Evolutionary conservation across 2,888 invertebrate genomes (phyloP), one percentile per base, ranked within the genome.

Genomic region (Homarus gammarus): DNA sequence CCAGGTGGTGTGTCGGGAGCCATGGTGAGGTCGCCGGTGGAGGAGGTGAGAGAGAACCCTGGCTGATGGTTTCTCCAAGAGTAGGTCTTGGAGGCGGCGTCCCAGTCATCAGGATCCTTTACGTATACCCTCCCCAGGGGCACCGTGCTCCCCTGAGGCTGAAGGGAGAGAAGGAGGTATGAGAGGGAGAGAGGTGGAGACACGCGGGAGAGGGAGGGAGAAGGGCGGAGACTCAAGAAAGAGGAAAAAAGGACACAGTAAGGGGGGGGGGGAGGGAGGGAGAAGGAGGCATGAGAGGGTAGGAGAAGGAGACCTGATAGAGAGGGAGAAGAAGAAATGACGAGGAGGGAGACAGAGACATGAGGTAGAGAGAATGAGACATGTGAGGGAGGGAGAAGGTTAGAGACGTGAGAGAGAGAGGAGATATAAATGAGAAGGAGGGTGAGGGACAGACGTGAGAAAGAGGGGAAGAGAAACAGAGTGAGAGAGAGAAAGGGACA

Each of bases 51-150:
- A 33, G 70, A 44, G 72, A 83, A 83, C 31, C 33, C 33, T 0
- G 83, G 83, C 18, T 83, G 83, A n/a, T 31, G 56, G 22, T 31
- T 10, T 10, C 40, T 56, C 83, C 83, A 83, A 10, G 38, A 22
- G 31, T 83, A 83, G 22, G 83, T 83, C 44, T 83, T 83, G 31
- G 70, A 18, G 8, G 70, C 83, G 0, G 70, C 83, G 15, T 83
- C 83, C 83, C 83, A 83, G 44, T 83, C 83, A 27, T 83, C 83
- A 3, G 72, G 72, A 22, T 83, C 83, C n/a, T 27, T 83, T n/a
- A 83, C 83, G 72, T 83, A 83, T 3, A 83, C 83, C 36, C 83
- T 36, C 10, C 83, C 83, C 33, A 64, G 33, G 31, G 56, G n/a
- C 10, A 79, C 78, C 33, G 6, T 36, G 12, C 3, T 27, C 6